Percentiles rank a stretch among this genome's conserved stretches.
Evolutionary conservation across 2,888 invertebrate genomes (phyloP).

Genomic region (Camponotus fellah): DNA sequence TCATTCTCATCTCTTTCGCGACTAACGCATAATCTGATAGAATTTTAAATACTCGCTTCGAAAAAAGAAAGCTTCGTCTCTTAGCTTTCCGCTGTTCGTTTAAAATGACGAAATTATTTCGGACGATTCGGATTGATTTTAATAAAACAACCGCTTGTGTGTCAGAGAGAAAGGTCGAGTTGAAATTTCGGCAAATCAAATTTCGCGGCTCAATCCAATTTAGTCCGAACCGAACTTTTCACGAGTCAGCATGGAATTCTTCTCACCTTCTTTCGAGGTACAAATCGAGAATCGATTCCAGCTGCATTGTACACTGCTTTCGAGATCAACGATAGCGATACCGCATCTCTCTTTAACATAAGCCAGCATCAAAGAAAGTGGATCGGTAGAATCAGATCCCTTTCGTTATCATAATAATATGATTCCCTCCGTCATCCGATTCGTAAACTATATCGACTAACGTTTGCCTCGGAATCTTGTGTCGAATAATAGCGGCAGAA

Average conservation of each 20-base stretch:
- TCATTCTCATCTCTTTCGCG: neutral
- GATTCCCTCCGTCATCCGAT: neutral
- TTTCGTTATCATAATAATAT: conserved; percentile 46
- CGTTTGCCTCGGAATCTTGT: conserved; percentile 3
- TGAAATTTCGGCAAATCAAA: conserved; percentile 38
- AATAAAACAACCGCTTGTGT: conserved; percentile 21
- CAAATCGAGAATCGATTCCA: conserved; percentile 48
- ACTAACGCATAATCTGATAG: neutral
- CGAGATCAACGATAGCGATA: conserved; percentile 27
- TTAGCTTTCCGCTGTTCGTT: neutral
- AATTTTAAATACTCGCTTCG: neutral
- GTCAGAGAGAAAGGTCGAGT: neutral
- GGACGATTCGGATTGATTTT: neutral
- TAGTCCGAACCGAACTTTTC: neutral
- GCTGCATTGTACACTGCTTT: conserved; percentile 16
- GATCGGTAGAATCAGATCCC: conserved; percentile 18
- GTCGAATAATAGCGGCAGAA: neutral
- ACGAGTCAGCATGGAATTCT: conserved; percentile 24
- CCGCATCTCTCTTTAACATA: conserved; percentile 26
- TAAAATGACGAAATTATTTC: neutral
- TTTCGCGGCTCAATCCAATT: conserved; percentile 21
- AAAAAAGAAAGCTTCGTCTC: neutral
- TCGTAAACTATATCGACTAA: conserved; percentile 15
- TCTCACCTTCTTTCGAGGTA: conserved; percentile 29
- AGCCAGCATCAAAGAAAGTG: conserved; percentile 33